Evolutionary conservation across 2,888 invertebrate genomes (phyloP).

Genomic region (Chymomyza caudatula): DNA sequence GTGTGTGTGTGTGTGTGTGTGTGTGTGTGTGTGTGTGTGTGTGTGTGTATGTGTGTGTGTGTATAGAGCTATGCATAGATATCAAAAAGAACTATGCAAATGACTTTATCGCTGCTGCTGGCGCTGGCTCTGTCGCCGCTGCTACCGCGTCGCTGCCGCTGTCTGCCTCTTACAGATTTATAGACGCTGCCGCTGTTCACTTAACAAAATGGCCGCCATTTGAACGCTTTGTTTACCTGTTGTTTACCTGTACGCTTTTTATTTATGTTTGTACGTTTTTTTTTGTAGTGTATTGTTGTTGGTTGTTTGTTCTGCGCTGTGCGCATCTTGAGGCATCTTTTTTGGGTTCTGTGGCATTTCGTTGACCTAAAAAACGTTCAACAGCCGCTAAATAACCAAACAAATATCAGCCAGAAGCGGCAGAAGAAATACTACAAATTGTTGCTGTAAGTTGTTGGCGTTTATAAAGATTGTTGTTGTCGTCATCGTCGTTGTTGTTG

Average conservation of each 20-base stretch:
- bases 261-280: slow-evolving; percentile 67
- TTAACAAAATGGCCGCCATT: slow-evolving; percentile 40
- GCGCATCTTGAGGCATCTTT: slow-evolving; percentile 9
- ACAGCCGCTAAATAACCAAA: slow-evolving; percentile 46
- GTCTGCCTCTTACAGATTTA: slow-evolving; percentile 41
- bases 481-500: slow-evolving; percentile 26
- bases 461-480: slow-evolving; percentile 41
- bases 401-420: slow-evolving; percentile 18
- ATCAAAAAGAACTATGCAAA: slow-evolving; percentile 67
- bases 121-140: background rate
- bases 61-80: slow-evolving; percentile 37
- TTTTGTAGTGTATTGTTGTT: slow-evolving; percentile 8
- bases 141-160: background rate
- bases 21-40: slow-evolving; percentile 9
- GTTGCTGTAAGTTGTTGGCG: slow-evolving; percentile 51
- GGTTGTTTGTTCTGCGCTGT: background rate
- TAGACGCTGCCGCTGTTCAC: slow-evolving; percentile 36
- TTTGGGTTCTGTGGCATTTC: slow-evolving; percentile 63
- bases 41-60: slow-evolving; percentile 14
- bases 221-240: slow-evolving; percentile 24
- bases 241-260: slow-evolving; percentile 57
- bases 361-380: slow-evolving; percentile 71
- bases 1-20: background rate
- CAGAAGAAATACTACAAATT: slow-evolving; percentile 49
- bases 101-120: slow-evolving; percentile 61